A percentile compares a stretch with the other conserved stretches of the same genome.
These are phyloP conservation scores for Diarsia mendica DNA, from an alignment of 2,888 invertebrate species.

Conservation along the genomic window DNA sequence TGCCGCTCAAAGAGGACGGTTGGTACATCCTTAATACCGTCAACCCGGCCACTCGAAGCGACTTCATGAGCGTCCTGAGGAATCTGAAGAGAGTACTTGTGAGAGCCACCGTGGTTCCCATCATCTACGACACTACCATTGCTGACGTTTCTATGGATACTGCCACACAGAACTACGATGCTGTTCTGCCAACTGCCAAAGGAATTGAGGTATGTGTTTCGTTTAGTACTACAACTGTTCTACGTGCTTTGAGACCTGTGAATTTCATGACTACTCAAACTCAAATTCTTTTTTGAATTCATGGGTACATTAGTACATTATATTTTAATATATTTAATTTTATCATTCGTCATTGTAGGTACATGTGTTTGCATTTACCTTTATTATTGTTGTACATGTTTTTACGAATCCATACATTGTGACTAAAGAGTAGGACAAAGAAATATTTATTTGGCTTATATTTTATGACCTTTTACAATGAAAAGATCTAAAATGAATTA, in stretches of 20 bases:
- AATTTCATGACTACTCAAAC: too few species aligned
- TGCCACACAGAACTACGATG: constrained; percentile 91
- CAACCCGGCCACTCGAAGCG: constrained; percentile 91
- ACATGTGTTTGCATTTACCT: neutral
- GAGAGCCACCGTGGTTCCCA: constrained; percentile 92
- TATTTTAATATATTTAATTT: neutral
- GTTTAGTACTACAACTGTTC: neutral
- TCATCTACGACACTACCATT: constrained; percentile 92
- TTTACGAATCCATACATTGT: neutral
- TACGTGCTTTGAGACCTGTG: neutral
- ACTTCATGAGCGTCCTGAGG: constrained; percentile 95
- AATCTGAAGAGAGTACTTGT: constrained; percentile 95
- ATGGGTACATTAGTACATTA: too few species aligned
- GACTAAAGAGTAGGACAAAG: too few species aligned
- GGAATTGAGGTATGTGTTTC: constrained; percentile 92
- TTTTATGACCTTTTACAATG: neutral
- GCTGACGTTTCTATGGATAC: constrained; percentile 97
- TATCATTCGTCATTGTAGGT: neutral
- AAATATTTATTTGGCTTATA: neutral
- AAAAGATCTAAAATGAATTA: neutral
- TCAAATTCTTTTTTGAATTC: too few species aligned
- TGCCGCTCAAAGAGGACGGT: constrained; percentile 91
- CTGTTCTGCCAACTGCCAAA: constrained; percentile 91
- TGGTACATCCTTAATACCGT: constrained; percentile 89
- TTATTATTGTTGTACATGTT: neutral